A percentile compares a stretch with the other conserved stretches of the same genome.
Evolutionary conservation across 2,888 invertebrate genomes (phyloP).

Genomic region (Lomographa bimaculata): DNA sequence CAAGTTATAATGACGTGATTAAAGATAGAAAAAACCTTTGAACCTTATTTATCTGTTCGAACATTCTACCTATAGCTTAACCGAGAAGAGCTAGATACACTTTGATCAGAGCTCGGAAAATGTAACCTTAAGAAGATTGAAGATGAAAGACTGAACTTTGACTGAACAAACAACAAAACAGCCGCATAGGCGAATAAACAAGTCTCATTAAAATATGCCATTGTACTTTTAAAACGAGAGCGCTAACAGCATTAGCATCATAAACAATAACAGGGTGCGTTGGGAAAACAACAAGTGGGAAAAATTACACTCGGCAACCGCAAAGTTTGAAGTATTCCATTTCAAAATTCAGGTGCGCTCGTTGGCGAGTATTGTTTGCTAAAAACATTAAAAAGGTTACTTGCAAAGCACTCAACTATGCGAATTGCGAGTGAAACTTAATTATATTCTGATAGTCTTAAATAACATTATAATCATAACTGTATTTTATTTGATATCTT

Average conservation of each 20-base stretch:
- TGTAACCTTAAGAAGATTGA: too few species aligned
- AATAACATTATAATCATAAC: too few species aligned
- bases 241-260: conserved; percentile 20
- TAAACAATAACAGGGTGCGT: conserved; percentile 20
- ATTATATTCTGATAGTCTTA: too few species aligned
- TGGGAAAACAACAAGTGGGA: conserved; percentile 18
- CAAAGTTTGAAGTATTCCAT: conserved; percentile 15
- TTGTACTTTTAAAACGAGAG: conserved; percentile 10
- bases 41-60: too few species aligned
- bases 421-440: conserved; percentile 49
- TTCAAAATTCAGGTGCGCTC: conserved; percentile 9
- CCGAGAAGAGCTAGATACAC: too few species aligned
- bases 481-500: too few species aligned
- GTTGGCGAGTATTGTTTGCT: conserved; percentile 9
- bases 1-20: conserved; percentile 13
- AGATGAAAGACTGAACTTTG: too few species aligned
- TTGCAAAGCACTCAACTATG: conserved; percentile 44
- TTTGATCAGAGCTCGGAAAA: too few species aligned
- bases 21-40: neutral
- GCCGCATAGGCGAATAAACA: neutral
- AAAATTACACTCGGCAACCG: conserved; percentile 17
- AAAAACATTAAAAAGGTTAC: conserved; percentile 36
- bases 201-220: conserved; percentile 10
- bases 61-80: too few species aligned
- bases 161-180: too few species aligned